Evolutionary conservation across 92 coral and sea anemone species (phyloP).

Genomic region (Hydrozoanthus gracilis): DNA sequence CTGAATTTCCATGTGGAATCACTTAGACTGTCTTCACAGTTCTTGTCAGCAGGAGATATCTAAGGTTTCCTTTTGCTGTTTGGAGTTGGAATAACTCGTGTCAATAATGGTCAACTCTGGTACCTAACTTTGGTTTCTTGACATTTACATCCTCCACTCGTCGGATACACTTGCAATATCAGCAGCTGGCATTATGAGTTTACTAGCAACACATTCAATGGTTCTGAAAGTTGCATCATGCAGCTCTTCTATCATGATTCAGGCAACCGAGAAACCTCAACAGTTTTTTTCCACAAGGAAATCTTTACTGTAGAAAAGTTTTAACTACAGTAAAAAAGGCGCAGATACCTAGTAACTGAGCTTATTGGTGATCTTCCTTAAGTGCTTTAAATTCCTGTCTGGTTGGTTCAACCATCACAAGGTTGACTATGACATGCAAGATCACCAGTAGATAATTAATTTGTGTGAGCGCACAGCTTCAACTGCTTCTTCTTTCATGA

Average conservation of each 20-base stretch:
- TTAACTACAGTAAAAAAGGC: conserved; percentile 21
- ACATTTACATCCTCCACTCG: conserved; percentile 42
- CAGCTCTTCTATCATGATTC: conserved; percentile 46
- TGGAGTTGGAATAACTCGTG: conserved; percentile 22
- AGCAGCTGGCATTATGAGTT: conserved; percentile 24
- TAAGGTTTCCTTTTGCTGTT: conserved; percentile 48
- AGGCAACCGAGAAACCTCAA: conserved; percentile 40
- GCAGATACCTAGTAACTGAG: conserved; percentile 37
- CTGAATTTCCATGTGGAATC: conserved; percentile 45
- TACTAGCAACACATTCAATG: conserved; percentile 38
- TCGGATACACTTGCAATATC: conserved; percentile 48
- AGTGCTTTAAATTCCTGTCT: conserved; percentile 50
- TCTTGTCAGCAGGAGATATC: conserved; percentile 40
- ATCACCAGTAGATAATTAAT: conserved; percentile 40
- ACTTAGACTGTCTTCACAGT: conserved; percentile 45
- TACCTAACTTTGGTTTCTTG: conserved; percentile 43
- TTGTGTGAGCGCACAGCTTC: conserved; percentile 48
- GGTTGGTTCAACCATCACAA: conserved; percentile 56
- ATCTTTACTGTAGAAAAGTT: conserved; percentile 9
- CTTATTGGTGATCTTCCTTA: conserved; percentile 45
- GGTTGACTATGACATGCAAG: conserved; percentile 52
- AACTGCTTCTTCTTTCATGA: conserved; percentile 46
- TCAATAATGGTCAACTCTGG: conserved; percentile 55
- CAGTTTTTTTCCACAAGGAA: conserved; percentile 32
- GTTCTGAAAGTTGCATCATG: conserved; percentile 32